These are phyloP conservation scores for Australoheros scitulus DNA, from an alignment of 2,113 vertebrate species.

Conservation along the genomic window DNA sequence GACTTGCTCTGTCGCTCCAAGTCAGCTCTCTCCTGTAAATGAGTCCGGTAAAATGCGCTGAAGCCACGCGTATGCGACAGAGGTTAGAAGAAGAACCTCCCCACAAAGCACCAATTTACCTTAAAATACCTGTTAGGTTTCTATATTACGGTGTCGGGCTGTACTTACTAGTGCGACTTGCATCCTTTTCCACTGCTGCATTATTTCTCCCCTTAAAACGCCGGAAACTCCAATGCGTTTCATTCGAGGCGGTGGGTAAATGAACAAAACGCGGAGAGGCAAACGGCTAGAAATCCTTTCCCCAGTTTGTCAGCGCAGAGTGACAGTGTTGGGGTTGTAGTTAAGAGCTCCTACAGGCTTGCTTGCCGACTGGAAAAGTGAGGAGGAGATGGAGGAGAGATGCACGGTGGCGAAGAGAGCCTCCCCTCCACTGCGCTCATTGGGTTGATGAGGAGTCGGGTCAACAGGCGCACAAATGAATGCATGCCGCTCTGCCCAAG, in stretches of 20 bases:
- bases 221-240: constrained; percentile 56
- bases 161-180: constrained; percentile 69
- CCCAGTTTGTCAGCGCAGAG: constrained; percentile 59
- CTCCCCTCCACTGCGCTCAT: constrained; percentile 92
- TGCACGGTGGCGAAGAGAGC: constrained; percentile 80
- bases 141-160: not conserved
- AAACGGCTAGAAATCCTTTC: constrained; percentile 63
- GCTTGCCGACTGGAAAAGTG: constrained; percentile 88
- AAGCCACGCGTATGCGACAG: constrained; percentile 5
- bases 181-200: constrained; percentile 57
- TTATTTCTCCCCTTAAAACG: constrained; percentile 49
- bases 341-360: constrained; percentile 81
- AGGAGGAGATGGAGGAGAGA: constrained; percentile 81
- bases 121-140: constrained; percentile 35
- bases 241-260: constrained; percentile 23
- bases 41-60: not conserved
- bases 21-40: constrained; percentile 5
- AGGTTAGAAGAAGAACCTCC: not conserved
- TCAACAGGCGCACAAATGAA: constrained; percentile 88
- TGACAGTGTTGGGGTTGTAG: constrained; percentile 52
- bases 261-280: constrained; percentile 19
- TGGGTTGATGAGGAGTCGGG: constrained; percentile 92
- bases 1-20: constrained; percentile 35
- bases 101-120: constrained; percentile 1
- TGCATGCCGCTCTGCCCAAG: constrained; percentile 64